A percentile compares a stretch with the other conserved stretches of the same genome.
phyloP scores from a whole-genome alignment of 1,140 invertebrate genomes.

The Aphidius ervi region DNA sequence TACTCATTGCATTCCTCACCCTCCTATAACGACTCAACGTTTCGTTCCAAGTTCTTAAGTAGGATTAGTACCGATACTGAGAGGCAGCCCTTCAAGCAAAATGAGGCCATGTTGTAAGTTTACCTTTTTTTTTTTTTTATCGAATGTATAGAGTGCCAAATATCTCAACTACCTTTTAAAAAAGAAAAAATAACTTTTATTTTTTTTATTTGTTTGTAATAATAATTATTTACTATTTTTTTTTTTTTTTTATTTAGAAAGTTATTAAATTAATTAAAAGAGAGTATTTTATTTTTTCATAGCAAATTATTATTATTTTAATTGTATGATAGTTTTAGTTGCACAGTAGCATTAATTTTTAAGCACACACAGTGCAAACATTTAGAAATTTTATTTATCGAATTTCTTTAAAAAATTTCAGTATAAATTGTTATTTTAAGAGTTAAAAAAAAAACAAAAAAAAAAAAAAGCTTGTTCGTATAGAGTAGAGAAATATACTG shows the following conservation, averaged over 20 bases:
- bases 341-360: too few species aligned
- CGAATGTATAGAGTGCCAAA: conserved; percentile 1
- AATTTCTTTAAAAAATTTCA: too few species aligned
- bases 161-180: too few species aligned
- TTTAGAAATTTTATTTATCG: too few species aligned
- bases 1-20: conserved; percentile 13
- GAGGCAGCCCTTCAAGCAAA: conserved; percentile 7
- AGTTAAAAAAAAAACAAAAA: too few species aligned
- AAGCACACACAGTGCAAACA: too few species aligned
- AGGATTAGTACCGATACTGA: conserved; percentile 21
- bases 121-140: not conserved
- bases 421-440: too few species aligned
- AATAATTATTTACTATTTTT: not conserved
- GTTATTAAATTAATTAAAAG: too few species aligned
- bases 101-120: conserved; percentile 17
- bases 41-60: conserved; percentile 23
- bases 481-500: conserved; percentile 1
- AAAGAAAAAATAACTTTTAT: not conserved
- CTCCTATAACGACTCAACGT: conserved; percentile 5
- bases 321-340: too few species aligned
- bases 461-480: not conserved
- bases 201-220: not conserved
- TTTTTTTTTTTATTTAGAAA: too few species aligned
- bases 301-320: too few species aligned
- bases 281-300: too few species aligned